Evolutionary conservation across 2,888 invertebrate species (phyloP).

Genomic region (Dorcus parallelipipedus): DNA sequence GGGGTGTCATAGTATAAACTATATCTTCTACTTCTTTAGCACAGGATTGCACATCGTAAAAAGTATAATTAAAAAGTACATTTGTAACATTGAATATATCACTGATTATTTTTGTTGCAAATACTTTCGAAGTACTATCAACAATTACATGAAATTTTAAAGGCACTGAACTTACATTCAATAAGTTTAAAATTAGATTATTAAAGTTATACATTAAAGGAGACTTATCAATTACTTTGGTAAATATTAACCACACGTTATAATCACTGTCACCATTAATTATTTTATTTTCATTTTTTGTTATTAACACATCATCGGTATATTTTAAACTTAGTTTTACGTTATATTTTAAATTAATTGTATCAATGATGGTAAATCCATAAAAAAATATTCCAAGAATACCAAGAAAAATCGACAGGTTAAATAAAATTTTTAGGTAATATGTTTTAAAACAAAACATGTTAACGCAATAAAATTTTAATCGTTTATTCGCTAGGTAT

Average conservation of each 20-base stretch:
- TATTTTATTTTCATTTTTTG: conserved; percentile 10
- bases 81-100: conserved; percentile 29
- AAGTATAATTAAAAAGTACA: conserved; percentile 43
- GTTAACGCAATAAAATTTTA: no score
- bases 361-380: conserved; percentile 22
- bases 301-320: conserved; percentile 4
- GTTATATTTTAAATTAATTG: conserved; percentile 12
- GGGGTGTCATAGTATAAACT: conserved; percentile 64
- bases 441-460: conserved; percentile 8
- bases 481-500: no score
- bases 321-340: conserved; percentile 1
- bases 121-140: conserved; percentile 56
- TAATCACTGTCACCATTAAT: conserved; percentile 33
- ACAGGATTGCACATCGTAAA: conserved; percentile 62
- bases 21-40: conserved; percentile 60
- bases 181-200: conserved; percentile 51
- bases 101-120: conserved; percentile 50
- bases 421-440: conserved; percentile 23
- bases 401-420: conserved; percentile 29
- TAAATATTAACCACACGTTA: conserved; percentile 59
- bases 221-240: conserved; percentile 54
- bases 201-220: conserved; percentile 54
- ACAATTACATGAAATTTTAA: conserved; percentile 61
- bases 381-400: conserved; percentile 29
- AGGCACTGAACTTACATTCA: conserved; percentile 51